Evolutionary conservation across 2,797 vertebrate species (phyloP).

Genomic region (Geotrypetes seraphini): DNA sequence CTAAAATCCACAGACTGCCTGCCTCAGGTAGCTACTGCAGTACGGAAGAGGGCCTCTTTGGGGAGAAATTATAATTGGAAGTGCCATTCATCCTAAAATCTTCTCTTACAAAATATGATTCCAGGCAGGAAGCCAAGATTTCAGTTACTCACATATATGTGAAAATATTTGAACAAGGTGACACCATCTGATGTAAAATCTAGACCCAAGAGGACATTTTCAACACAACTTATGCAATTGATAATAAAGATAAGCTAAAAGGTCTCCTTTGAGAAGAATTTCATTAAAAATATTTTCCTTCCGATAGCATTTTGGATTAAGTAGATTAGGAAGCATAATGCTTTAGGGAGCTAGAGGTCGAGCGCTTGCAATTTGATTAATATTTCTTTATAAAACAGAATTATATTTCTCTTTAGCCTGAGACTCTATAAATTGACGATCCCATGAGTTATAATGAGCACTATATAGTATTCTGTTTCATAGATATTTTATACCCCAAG

Average conservation of each 20-base stretch:
- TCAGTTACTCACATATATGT: conserved; percentile 32
- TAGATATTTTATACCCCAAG: too few relatives aligned
- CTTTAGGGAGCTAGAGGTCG: too few relatives aligned
- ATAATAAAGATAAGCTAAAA: background rate
- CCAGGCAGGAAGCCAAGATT: conserved; percentile 33
- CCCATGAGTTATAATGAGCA: too few relatives aligned
- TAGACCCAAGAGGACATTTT: conserved; percentile 26
- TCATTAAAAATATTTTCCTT: too few relatives aligned
- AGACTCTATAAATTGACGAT: too few relatives aligned
- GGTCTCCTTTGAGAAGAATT: background rate
- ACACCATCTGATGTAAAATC: conserved; percentile 21
- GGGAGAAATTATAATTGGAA: conserved; percentile 46
- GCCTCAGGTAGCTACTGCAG: conserved; percentile 12
- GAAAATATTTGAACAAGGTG: conserved; percentile 28
- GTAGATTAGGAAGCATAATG: too few relatives aligned
- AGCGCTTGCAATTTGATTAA: too few relatives aligned
- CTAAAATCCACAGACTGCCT: conserved; percentile 13
- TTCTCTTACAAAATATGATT: conserved; percentile 28
- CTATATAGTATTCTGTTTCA: too few relatives aligned
- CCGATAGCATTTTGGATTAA: too few relatives aligned
- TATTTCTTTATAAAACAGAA: too few relatives aligned
- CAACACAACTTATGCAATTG: conserved; percentile 18
- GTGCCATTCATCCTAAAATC: conserved; percentile 42
- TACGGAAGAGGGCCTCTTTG: conserved; percentile 28
- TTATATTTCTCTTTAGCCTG: too few relatives aligned